Percentiles rank a stretch among this genome's conserved stretches.
These are phyloP conservation scores for Mizuhopecten yessoensis DNA, from an alignment of 1,140 invertebrate genomes.

Conservation along the genomic window DNA sequence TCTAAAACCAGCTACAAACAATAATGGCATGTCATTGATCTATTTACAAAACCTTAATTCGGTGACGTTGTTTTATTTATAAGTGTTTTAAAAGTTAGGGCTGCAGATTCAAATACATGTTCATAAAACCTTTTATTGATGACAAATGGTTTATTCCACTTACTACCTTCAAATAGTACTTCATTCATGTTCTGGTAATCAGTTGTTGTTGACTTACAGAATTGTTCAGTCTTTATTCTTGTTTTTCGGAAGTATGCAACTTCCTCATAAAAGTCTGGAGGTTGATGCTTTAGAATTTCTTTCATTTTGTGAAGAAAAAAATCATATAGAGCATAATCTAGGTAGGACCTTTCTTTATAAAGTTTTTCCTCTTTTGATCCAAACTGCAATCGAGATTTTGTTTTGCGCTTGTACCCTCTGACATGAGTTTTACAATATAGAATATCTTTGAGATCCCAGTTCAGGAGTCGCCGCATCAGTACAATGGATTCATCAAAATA, in stretches of 20 bases:
- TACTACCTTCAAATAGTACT: background rate
- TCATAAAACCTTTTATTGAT: no score
- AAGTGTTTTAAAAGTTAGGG: no score
- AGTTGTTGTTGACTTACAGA: background rate
- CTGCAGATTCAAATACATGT: no score
- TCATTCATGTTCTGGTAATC: background rate
- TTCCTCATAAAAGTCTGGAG: background rate
- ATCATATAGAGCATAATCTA: background rate
- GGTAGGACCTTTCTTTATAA: background rate
- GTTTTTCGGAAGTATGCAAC: background rate
- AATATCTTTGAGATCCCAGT: slow-evolving; percentile 84
- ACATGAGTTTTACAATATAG: slow-evolving; percentile 60
- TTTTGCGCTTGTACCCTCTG: no score
- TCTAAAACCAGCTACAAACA: no score
- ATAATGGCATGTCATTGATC: no score
- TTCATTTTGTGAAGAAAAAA: background rate
- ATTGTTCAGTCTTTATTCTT: background rate
- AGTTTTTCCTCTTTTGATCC: background rate
- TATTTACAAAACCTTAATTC: no score
- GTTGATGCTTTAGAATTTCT: background rate
- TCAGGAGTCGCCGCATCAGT: slow-evolving; percentile 82
- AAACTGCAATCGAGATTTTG: background rate
- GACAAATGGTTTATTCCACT: background rate
- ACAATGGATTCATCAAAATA: slow-evolving; percentile 85
- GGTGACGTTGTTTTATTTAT: no score